phyloP scores from a whole-genome alignment of 2,888 invertebrate species.

The Gerris lacustris region DNA sequence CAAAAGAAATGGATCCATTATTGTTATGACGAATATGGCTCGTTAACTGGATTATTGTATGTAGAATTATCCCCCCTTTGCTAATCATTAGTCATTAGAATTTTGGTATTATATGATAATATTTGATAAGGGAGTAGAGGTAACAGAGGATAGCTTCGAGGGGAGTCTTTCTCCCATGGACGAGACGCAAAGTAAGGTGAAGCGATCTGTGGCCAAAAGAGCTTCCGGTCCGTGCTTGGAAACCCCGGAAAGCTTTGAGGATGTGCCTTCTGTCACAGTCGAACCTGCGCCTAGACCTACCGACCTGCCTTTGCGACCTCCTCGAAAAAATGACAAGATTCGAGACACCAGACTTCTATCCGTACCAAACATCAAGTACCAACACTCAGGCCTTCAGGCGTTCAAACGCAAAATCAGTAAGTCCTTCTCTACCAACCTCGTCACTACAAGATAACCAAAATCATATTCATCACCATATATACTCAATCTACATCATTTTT shows the following conservation, averaged over 20 bases:
- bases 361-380: constrained; percentile 53
- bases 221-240: background rate
- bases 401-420: constrained; percentile 80
- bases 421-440: constrained; percentile 39
- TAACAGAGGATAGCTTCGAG: constrained; percentile 1
- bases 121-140: constrained; percentile 5
- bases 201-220: background rate
- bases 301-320: constrained; percentile 46
- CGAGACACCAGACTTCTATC: constrained; percentile 59
- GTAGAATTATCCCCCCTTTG: too few species aligned
- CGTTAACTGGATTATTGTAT: too few species aligned
- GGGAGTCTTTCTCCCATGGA: background rate
- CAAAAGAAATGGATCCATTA: too few species aligned
- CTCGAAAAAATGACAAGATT: constrained; percentile 27
- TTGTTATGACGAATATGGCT: too few species aligned
- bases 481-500: too few species aligned
- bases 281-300: constrained; percentile 42
- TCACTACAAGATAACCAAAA: background rate
- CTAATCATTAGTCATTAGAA: background rate
- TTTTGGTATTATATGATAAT: background rate
- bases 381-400: constrained; percentile 40
- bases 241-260: background rate
- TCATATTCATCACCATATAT: too few species aligned
- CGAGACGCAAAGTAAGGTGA: background rate
- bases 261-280: background rate